Evolutionary conservation across 2,888 invertebrate species (phyloP), one percentile per base, ranked within the genome.

Genomic region (Meteorus cinctellus): DNA sequence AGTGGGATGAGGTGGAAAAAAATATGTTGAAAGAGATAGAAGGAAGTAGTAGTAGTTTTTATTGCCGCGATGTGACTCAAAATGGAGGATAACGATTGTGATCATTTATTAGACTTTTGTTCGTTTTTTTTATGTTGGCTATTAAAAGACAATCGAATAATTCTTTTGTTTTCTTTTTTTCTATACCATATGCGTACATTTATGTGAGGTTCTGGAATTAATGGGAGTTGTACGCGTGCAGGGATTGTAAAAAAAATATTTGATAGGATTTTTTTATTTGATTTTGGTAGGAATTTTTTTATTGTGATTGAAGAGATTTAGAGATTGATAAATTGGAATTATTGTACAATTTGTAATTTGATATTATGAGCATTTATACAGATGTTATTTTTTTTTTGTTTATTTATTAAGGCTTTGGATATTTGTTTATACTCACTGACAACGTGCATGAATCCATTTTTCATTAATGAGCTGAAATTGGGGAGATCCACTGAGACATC

Each of bases 401-500:
- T n/a, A n/a, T 14, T 48, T 48, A n/a, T 48, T 1, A 1, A 0
- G 4, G 34, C 34, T 34, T 34, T 2, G 41, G 8, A 0, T 12
- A 12, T 0, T 41, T 4, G n/a, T 24, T 4, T 69, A 78, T 88
- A 93, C 94, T 94, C 89, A 95, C 95, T 93, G 81, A 94, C 93
- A 80, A 95, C 94, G 90, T 94, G 93, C 91, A 95, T 92, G 80
- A 93, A 93, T 66, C 94, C 93, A 45, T 92, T 91, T 65, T 93
- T 92, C 84, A 92, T 91, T 83, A 92, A 91, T 0, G 95, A 95
- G 87, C 93, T 93, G 89, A 95, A 95, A 81, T 93, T 92, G 29
- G 95, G 95, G 2, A 93, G 92, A 85, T 95, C 95, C 0, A 94
- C 93, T 0, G 95, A 94, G 16, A 95, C 95, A 86, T 95, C 95